Base-by-base conservation (phyloP, 2,888 invertebrate species). In the Tenthredo livida region DNA sequence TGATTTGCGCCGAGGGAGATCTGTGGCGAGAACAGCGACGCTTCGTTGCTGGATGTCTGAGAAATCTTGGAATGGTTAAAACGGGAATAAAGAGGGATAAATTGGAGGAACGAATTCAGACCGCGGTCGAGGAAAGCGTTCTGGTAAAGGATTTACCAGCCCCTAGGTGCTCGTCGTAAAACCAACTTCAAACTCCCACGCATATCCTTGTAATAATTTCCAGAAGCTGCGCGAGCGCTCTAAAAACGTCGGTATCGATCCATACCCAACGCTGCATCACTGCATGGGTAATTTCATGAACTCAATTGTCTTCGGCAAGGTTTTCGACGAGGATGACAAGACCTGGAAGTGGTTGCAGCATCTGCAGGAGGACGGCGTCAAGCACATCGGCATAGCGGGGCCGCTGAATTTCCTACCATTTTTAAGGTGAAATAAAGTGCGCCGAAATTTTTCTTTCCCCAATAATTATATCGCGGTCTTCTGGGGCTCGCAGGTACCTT, bases 391-490 rank as follows among this genome's bases (percentile, higher is more conserved):
- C 0, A 95, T 98, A 2, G 96, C 97, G 0, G 97, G 97, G 2
- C 95, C 96, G 15, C 94, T 98, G 2, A 98, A 98, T 93, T 98
- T 98, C 93, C 94, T 98, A 87, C 97, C 98, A 17, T 96, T 97
- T 91, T 93, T 98, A 70, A 96, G 97, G 96, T 97, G 91, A 89
- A 43, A n/a, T n/a, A 73, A 73, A 21, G 6, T 21, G 1, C 5
- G 6, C 15, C 21, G 25, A 10, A 12, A 37, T 15, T 29, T 21
- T 73, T 33, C 15, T 1, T 54, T 54, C 3, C 25, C 3, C 25
- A 37, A 5, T 2, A 17, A 47, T 50, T 12, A 5, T 10, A 43
- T 12, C 1, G 43, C 25, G 3, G 43, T 61, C 21, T 2, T 0
- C 5, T 21, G 6, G 2, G 50, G 17, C 47, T 40, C 7, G 33